Conservation (phyloP, 2,797 vertebrate species). For the Gallinago nigripennis region DNA sequence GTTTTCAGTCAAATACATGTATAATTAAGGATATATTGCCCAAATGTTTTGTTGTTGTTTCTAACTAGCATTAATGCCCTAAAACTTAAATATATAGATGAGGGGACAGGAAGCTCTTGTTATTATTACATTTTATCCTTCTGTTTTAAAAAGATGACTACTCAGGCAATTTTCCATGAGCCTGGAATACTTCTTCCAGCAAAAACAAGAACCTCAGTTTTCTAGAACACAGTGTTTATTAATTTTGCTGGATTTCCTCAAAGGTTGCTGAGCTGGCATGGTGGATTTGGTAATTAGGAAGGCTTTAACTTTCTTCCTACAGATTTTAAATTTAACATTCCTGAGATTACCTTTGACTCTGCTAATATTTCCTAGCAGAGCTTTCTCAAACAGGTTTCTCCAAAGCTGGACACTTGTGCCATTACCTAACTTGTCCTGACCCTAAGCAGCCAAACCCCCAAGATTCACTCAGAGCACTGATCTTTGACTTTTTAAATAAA, state of each 20-base stretch:
- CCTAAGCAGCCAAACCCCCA: not conserved
- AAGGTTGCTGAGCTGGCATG: not conserved
- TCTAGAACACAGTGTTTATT: not conserved
- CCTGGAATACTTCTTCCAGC: not conserved
- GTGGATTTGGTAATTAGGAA: not conserved
- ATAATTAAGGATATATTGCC: not conserved
- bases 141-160: constrained; percentile 11
- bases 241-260: constrained; percentile 29
- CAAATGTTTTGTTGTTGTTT: not conserved
- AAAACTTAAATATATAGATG: not conserved
- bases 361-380: not conserved
- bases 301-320: not conserved
- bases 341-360: not conserved
- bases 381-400: not conserved
- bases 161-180: constrained; percentile 9
- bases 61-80: not conserved
- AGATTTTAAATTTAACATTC: not conserved
- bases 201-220: constrained; percentile 12
- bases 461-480: not conserved
- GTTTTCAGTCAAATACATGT: not conserved
- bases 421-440: not conserved
- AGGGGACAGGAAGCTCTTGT: not conserved
- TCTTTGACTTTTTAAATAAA: not conserved
- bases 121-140: constrained; percentile 36
- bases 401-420: not conserved